These are phyloP conservation scores for Cephalopholis sonnerati DNA, from an alignment of 2,113 vertebrate species.

Conservation along the genomic window DNA sequence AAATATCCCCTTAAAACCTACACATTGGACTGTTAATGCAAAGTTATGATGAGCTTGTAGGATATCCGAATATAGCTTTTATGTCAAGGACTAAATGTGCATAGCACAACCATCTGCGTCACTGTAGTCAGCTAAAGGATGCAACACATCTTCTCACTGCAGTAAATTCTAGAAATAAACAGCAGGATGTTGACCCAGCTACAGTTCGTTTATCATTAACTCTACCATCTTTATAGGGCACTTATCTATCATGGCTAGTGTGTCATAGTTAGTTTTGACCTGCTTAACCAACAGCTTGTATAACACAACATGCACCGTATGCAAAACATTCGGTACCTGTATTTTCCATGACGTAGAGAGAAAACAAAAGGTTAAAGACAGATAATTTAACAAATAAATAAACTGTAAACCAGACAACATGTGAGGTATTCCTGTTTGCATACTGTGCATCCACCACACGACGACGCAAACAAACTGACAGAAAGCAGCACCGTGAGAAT, in stretches of 20 bases:
- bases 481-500: not conserved
- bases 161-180: slow-evolving; percentile 14
- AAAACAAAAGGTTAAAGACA: not conserved
- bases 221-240: slow-evolving; percentile 20
- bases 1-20: too few relatives aligned
- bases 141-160: slow-evolving; percentile 9
- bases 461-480: not conserved
- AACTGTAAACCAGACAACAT: slow-evolving; percentile 5
- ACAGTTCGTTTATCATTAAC: slow-evolving; percentile 54
- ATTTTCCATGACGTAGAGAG: slow-evolving; percentile 7
- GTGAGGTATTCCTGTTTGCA: too few relatives aligned
- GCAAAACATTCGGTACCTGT: slow-evolving; percentile 9
- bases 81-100: not conserved
- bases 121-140: not conserved
- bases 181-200: slow-evolving; percentile 46
- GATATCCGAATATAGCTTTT: not conserved
- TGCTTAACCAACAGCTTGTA: not conserved
- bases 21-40: not conserved
- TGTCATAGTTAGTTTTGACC: slow-evolving; percentile 32
- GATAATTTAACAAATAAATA: not conserved
- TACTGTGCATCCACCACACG: not conserved
- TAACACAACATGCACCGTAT: not conserved
- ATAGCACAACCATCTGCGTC: not conserved
- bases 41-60: not conserved
- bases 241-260: slow-evolving; percentile 18